phyloP scores from a whole-genome alignment of 2,113 vertebrate species.

The Ceyx melanurus region DNA sequence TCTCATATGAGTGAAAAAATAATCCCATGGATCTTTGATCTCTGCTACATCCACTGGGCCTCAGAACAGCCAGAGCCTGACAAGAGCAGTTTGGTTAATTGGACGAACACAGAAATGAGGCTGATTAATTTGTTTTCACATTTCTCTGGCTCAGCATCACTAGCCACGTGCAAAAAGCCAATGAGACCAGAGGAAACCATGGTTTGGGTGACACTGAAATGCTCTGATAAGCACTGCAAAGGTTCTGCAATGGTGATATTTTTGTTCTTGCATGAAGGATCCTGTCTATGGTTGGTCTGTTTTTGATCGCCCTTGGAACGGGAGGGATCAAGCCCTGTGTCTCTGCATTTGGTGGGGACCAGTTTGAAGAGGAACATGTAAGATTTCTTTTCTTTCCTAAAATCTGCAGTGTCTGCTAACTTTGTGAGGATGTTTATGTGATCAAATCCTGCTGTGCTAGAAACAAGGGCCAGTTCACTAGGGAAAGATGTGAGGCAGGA shows the following conservation, averaged over 20 bases:
- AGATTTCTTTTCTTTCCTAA: constrained; percentile 70
- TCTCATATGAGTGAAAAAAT: neutral
- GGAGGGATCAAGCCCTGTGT: constrained; percentile 99
- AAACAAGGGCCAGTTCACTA: neutral
- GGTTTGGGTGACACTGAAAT: neutral
- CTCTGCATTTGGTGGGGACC: constrained; percentile 96
- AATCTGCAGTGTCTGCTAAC: constrained; percentile 7
- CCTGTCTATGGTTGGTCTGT: constrained; percentile 87
- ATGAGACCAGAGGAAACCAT: neutral
- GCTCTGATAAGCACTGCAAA: neutral
- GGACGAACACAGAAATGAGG: neutral
- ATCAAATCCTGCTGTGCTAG: neutral
- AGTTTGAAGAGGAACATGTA: constrained; percentile 93
- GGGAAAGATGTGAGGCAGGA: neutral
- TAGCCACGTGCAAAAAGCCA: neutral
- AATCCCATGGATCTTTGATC: neutral
- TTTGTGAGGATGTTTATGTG: neutral
- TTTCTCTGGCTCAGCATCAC: neutral
- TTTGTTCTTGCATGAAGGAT: constrained; percentile 74
- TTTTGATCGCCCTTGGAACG: constrained; percentile 93
- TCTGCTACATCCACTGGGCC: neutral
- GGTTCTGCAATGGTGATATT: constrained; percentile 49
- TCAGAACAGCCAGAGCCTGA: neutral
- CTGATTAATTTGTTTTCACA: neutral
- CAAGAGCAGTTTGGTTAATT: neutral